These are phyloP conservation scores for Saxidomus purpurata DNA, from an alignment of 1,140 invertebrate species.

Conservation along the genomic window DNA sequence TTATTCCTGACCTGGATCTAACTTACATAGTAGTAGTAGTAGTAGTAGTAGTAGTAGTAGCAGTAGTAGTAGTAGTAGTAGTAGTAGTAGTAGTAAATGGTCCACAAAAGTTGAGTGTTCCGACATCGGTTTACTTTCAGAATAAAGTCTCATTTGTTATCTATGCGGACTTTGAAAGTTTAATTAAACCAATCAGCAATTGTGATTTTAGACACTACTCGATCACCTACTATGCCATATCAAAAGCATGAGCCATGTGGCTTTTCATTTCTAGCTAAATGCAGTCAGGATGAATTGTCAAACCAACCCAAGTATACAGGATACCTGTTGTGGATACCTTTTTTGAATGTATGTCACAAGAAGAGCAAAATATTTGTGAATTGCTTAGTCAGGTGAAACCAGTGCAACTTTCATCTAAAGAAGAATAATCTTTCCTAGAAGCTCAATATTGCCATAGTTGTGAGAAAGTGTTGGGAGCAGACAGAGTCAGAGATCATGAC, in stretches of 20 bases:
- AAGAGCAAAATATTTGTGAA: conserved; percentile 5
- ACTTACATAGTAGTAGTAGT: too few relatives aligned
- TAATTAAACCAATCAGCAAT: conserved; percentile 24
- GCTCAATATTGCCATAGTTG: conserved; percentile 42
- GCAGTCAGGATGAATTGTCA: not conserved
- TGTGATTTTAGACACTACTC: conserved; percentile 10
- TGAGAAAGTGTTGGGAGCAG: not conserved
- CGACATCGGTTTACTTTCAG: too few relatives aligned
- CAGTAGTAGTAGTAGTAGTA: too few relatives aligned
- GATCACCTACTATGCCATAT: conserved; percentile 20
- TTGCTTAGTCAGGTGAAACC: not conserved
- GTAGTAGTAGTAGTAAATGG: too few relatives aligned
- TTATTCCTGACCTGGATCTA: too few relatives aligned
- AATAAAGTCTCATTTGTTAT: conserved; percentile 57
- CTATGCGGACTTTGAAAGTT: too few relatives aligned
- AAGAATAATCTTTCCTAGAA: not conserved
- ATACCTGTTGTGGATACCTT: conserved; percentile 33
- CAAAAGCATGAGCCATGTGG: conserved; percentile 54
- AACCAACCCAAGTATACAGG: not conserved
- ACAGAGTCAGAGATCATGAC: conserved; percentile 46
- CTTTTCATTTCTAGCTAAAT: not conserved
- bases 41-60: too few relatives aligned
- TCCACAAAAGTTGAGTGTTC: too few relatives aligned
- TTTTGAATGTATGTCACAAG: not conserved
- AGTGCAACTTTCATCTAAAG: not conserved